Percentiles rank a stretch among this genome's conserved stretches.
Evolutionary conservation across 1,140 invertebrate species (phyloP).

Genomic region (Drosophila subpulchrella): DNA sequence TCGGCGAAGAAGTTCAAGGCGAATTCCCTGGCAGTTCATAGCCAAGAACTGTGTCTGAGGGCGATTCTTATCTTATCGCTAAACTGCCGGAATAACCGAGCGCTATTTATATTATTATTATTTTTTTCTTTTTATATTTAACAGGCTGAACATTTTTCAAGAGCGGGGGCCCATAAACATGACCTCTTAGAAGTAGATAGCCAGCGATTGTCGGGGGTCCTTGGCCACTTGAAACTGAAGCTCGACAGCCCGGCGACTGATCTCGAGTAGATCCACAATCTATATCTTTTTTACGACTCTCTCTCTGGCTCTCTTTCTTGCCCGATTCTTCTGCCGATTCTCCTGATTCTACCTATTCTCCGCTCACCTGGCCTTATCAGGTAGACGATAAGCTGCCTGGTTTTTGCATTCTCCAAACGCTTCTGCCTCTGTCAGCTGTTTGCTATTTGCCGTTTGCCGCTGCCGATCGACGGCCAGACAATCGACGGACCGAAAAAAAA

Average conservation of each 20-base stretch:
- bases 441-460: constrained; percentile 8
- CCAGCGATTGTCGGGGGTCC: constrained; percentile 6
- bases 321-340: neutral
- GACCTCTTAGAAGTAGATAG: constrained; percentile 26
- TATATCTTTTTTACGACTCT: neutral
- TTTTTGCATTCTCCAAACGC: constrained; percentile 42
- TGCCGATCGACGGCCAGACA: constrained; percentile 39
- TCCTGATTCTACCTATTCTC: neutral
- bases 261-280: constrained; percentile 21
- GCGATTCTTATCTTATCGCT: constrained; percentile 45
- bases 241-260: neutral
- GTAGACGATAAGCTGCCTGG: constrained; percentile 57
- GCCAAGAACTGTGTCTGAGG: constrained; percentile 29
- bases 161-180: neutral
- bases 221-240: constrained; percentile 12
- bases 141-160: neutral
- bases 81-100: constrained; percentile 47
- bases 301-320: neutral
- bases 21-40: constrained; percentile 16
- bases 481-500: constrained; percentile 50
- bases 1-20: constrained; percentile 33
- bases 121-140: neutral
- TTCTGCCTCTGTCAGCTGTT: constrained; percentile 42
- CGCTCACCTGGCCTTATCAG: constrained; percentile 60
- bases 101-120: constrained; percentile 42